phyloP scores from a whole-genome alignment of 1,140 invertebrate genomes.

The Hyphantria cunea region DNA sequence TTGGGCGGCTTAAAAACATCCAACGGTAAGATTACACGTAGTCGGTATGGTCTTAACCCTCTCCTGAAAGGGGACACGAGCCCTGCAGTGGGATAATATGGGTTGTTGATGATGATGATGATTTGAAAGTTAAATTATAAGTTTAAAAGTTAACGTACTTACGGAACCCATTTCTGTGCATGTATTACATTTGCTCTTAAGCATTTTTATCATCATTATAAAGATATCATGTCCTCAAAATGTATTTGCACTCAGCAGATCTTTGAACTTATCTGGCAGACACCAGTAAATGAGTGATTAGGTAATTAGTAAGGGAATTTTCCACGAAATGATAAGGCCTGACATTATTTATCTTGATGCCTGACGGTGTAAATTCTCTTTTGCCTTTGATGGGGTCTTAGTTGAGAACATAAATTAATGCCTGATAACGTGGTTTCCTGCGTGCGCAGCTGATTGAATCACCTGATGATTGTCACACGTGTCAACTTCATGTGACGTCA shows the following conservation, averaged over 20 bases:
- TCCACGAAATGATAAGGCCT: slow-evolving; percentile 40
- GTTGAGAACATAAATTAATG: slow-evolving; percentile 45
- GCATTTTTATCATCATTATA: slow-evolving; percentile 9
- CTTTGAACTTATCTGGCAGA: neutral
- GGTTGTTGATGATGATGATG: too few relatives aligned
- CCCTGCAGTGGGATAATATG: too few relatives aligned
- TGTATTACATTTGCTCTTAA: too few relatives aligned
- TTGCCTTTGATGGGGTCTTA: slow-evolving; percentile 17
- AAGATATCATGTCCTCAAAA: neutral
- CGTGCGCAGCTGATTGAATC: slow-evolving; percentile 24
- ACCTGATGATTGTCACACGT: slow-evolving; percentile 6
- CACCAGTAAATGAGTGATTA: slow-evolving; percentile 41
- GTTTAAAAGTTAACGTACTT: too few relatives aligned
- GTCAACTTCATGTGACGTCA: neutral
- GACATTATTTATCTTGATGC: slow-evolving; percentile 56
- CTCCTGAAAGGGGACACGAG: too few relatives aligned
- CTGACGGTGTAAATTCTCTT: slow-evolving; percentile 38
- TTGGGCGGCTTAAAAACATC: too few relatives aligned
- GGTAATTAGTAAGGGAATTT: slow-evolving; percentile 43
- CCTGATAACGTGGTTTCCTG: slow-evolving; percentile 45
- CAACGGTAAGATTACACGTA: too few relatives aligned
- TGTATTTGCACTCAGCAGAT: slow-evolving; percentile 3
- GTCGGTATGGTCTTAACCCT: too few relatives aligned
- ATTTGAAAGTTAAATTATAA: too few relatives aligned
- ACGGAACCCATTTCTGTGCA: too few relatives aligned